A percentile compares a stretch with the other conserved stretches of the same genome.
phyloP scores from a whole-genome alignment of 1,140 invertebrate species.

The Hypothenemus hampei region DNA sequence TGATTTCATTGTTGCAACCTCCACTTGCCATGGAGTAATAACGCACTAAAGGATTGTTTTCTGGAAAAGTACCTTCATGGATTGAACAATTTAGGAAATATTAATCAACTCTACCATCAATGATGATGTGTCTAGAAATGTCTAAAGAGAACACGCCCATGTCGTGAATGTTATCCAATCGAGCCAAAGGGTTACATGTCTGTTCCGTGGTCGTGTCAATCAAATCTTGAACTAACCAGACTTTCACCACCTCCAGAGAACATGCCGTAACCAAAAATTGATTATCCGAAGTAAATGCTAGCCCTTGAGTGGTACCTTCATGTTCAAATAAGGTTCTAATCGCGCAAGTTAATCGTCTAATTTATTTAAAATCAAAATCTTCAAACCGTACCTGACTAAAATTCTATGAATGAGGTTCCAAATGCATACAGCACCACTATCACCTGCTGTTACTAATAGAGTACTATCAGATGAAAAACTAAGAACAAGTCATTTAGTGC shows the following conservation, averaged over 20 bases:
- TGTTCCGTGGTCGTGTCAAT: constrained; percentile 46
- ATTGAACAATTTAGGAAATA: neutral
- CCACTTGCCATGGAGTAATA: constrained; percentile 59
- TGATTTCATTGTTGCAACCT: constrained; percentile 69
- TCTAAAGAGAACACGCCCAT: constrained; percentile 65
- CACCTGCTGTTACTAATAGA: constrained; percentile 63
- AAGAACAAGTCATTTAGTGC: constrained; percentile 20
- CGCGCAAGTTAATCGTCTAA: neutral
- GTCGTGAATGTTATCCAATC: constrained; percentile 66
- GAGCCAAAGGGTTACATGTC: constrained; percentile 41
- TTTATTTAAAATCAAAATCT: neutral
- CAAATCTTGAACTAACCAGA: constrained; percentile 56
- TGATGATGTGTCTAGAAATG: constrained; percentile 48
- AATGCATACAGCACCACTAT: constrained; percentile 67
- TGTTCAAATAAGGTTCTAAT: constrained; percentile 59
- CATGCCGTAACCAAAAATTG: constrained; percentile 62
- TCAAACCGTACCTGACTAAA: constrained; percentile 54
- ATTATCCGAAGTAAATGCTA: constrained; percentile 63
- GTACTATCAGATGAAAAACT: constrained; percentile 63
- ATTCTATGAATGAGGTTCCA: constrained; percentile 65
- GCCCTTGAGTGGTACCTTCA: constrained; percentile 59
- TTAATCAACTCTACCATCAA: constrained; percentile 38
- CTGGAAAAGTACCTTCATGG: constrained; percentile 31
- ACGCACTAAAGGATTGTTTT: constrained; percentile 46
- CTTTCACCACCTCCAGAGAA: constrained; percentile 58